Base-by-base conservation (phyloP, 2,113 vertebrate species). In the Trichomycterus rosablanca region DNA sequence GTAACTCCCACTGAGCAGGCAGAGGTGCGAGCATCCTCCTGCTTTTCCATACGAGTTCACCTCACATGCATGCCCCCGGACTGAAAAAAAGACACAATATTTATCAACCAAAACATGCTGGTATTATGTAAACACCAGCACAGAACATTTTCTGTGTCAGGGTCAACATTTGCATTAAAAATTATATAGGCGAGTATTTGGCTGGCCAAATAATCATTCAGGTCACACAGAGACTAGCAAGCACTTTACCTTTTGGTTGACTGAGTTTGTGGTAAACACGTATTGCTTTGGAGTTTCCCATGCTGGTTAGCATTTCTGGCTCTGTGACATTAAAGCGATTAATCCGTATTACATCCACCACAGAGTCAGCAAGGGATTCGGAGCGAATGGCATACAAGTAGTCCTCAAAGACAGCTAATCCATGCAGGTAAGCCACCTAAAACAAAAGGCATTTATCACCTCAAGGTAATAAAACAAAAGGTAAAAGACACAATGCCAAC, bases 1-100 rank as follows among this genome's bases (percentile, higher is more conserved):
- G 83, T 97, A 94, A 82, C 84, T 95, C 81, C 86, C 91, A 67
- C 93, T 89, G 73, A 99, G 86, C 55, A 98, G 87, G 83, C 96
- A 99, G 84, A 97, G 82, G 83, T 99, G 94, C 0, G 87, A 87
- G 58, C 96, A 99, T 59, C 93, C 90, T 34, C 96, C 96, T 0
- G 86, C 86, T 80, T 83, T 89, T 43, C 92, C 91, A n/a, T 81
- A 82, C 0, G 86, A 76, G 73, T 91, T 91, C 51, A 49, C 71
- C 71, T 95, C 90, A 75, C 96, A 98, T 0, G 94, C 94, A 1
- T 97, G 93, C 80, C 87, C 93, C 77, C 87, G 91, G 72, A 89
- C 96, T 98, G 64, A 4, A 70, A 63, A 78, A 6, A 61, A 54
- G 69, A 56, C 9, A 73, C n/a, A n/a, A n/a, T n/a, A 10, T 58